Evolutionary conservation across 1,140 invertebrate species (phyloP), one percentile per base, ranked within the genome.

Genomic region (Megathymus violae): DNA sequence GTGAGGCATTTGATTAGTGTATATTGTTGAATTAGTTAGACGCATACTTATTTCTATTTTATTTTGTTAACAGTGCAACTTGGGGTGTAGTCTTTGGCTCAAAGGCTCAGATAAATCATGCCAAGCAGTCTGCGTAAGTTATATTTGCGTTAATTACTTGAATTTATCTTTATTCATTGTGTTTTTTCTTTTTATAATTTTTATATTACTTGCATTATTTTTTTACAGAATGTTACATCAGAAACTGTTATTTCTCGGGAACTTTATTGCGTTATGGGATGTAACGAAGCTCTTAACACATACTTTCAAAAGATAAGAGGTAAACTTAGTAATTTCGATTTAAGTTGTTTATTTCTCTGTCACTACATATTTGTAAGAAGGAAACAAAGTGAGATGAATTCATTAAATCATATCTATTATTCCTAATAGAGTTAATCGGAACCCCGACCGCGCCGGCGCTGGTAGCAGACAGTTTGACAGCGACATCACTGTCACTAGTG

Each of bases 251-350:
- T 94, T 64, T 93, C 94, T 5, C 93, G 95, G 75, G 94, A 95
- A 82, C 82, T 96, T 2, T 96, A 95, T 75, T 96, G 96, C 79
- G 94, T 95, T n/a, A 93, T 95, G 85, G 96, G 95, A 54, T 95
- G 97, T 87, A 94, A 96, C 85, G 93, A 95, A 82, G 95, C 96
- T 41, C 82, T 96, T 48, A 95, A 94, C 71, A 88, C 93, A 61
- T 96, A 97, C 83, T 94, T 95, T 79, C 93, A 95, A 82, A 93
- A 93, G 81, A 87, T 96, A 52, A 93, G 94, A 94, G 93, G 95
- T 95, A 91, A 74, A 38, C 63, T 15, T 64, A 17, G 54, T 43
- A 31, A 4, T 36, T 47, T 13, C 27, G 9, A 40, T 25, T 19
- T 9, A 34, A n/a, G 17, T 44, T 25, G 19, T 22, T 5, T n/a